Evolutionary conservation across 2,888 invertebrate species (phyloP).

Genomic region (Octonoba sinensis): DNA sequence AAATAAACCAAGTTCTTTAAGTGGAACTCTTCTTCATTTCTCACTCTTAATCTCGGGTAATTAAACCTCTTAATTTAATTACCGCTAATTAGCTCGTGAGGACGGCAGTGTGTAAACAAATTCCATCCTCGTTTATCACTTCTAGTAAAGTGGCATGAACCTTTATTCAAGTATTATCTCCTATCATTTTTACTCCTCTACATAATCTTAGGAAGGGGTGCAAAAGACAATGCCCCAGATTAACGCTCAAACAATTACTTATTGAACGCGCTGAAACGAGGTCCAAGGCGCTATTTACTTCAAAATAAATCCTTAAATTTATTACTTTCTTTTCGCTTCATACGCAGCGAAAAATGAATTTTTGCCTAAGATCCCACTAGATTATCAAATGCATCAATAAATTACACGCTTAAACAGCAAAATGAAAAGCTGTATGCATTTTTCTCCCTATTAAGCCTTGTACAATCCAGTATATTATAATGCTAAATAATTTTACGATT

Average conservation of each 20-base stretch:
- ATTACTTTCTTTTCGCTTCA: conserved; percentile 3
- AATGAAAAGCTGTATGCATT: too few species aligned
- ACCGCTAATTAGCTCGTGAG: conserved; percentile 51
- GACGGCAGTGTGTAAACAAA: conserved; percentile 51
- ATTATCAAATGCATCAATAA: too few species aligned
- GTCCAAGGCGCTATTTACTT: conserved; percentile 13
- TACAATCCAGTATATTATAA: too few species aligned
- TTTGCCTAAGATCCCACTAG: neutral
- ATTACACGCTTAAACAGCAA: too few species aligned
- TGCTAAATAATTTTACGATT: too few species aligned
- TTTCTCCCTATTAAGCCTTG: too few species aligned
- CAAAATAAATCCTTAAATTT: conserved; percentile 36
- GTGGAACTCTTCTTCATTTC: conserved; percentile 41
- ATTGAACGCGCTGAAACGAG: conserved; percentile 23
- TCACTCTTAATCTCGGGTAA: conserved; percentile 55
- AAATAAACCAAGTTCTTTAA: conserved; percentile 26
- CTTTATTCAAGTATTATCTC: conserved; percentile 31
- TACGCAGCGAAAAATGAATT: conserved; percentile 6
- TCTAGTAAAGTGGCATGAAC: conserved; percentile 18
- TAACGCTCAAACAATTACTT: conserved; percentile 37
- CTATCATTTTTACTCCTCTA: conserved; percentile 23
- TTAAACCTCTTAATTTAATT: conserved; percentile 62
- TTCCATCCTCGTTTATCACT: conserved; percentile 43
- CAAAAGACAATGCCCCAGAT: conserved; percentile 39
- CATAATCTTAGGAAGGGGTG: conserved; percentile 31